Conservation (phyloP, 2,888 invertebrate species). For the Leucoma salicis region DNA sequence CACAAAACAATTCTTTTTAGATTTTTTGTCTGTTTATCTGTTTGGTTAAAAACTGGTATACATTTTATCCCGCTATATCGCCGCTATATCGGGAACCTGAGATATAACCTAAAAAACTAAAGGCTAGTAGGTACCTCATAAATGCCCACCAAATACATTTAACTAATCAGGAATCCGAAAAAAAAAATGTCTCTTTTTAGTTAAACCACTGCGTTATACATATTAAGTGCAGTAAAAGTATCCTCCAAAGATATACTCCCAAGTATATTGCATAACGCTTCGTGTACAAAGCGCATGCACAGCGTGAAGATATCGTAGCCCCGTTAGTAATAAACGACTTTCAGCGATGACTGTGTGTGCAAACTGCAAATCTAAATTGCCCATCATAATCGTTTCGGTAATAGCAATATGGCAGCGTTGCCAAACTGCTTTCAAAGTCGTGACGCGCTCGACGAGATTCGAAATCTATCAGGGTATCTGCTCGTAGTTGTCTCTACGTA, state of each 20-base stretch:
- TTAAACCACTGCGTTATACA: neutral
- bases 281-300: neutral
- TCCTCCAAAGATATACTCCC: too few species aligned
- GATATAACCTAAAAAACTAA: too few species aligned
- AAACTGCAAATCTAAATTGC: slow-evolving; percentile 5
- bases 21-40: too few species aligned
- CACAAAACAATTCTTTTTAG: too few species aligned
- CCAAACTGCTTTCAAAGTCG: slow-evolving; percentile 12
- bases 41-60: too few species aligned
- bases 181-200: too few species aligned
- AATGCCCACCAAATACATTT: too few species aligned
- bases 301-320: neutral
- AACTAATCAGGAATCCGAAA: too few species aligned
- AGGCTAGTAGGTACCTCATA: too few species aligned
- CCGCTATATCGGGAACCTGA: too few species aligned
- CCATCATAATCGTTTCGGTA: slow-evolving; percentile 8
- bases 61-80: too few species aligned
- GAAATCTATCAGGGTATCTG: neutral
- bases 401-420: slow-evolving; percentile 4
- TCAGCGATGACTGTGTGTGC: slow-evolving; percentile 3
- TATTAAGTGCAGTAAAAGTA: neutral
- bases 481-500: neutral
- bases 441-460: neutral
- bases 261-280: too few species aligned
- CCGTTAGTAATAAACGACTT: slow-evolving; percentile 2